Conservation (phyloP, 2,888 invertebrate species). For the Ceraclea dissimilis region DNA sequence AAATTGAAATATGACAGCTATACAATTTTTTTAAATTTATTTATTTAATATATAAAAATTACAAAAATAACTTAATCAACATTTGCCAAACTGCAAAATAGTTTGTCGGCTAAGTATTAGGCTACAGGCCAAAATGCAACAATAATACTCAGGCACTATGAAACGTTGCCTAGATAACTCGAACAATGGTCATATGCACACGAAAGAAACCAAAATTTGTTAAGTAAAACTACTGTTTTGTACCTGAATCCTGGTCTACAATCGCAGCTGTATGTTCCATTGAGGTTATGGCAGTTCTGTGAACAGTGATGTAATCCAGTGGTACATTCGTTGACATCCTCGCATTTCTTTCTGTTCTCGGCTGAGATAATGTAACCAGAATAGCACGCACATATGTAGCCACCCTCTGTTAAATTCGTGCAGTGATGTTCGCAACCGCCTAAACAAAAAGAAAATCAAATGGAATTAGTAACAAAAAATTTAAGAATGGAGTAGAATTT, state of each 20-base stretch:
- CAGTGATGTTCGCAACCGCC: slow-evolving; percentile 93
- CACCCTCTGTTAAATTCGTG: slow-evolving; percentile 71
- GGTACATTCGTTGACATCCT: slow-evolving; percentile 86
- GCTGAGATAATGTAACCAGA: slow-evolving; percentile 76
- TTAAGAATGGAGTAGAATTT: not conserved
- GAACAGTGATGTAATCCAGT: slow-evolving; percentile 83
- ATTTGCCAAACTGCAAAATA: too few species aligned
- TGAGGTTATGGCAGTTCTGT: slow-evolving; percentile 85
- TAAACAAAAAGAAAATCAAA: slow-evolving; percentile 30
- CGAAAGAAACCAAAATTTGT: too few species aligned
- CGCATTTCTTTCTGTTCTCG: slow-evolving; percentile 74
- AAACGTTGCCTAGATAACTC: too few species aligned
- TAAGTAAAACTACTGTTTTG: too few species aligned
- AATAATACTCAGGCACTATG: too few species aligned
- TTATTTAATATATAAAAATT: not conserved
- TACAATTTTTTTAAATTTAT: too few species aligned
- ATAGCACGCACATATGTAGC: slow-evolving; percentile 88
- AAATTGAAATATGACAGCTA: too few species aligned
- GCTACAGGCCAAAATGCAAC: too few species aligned
- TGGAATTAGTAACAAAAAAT: not conserved
- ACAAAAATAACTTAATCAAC: not conserved
- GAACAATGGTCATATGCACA: too few species aligned
- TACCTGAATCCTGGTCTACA: slow-evolving; percentile 74
- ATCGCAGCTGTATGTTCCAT: slow-evolving; percentile 81
- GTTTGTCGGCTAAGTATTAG: too few species aligned